These are phyloP conservation scores for Biston betularia DNA, from an alignment of 2,888 invertebrate species.

Conservation along the genomic window DNA sequence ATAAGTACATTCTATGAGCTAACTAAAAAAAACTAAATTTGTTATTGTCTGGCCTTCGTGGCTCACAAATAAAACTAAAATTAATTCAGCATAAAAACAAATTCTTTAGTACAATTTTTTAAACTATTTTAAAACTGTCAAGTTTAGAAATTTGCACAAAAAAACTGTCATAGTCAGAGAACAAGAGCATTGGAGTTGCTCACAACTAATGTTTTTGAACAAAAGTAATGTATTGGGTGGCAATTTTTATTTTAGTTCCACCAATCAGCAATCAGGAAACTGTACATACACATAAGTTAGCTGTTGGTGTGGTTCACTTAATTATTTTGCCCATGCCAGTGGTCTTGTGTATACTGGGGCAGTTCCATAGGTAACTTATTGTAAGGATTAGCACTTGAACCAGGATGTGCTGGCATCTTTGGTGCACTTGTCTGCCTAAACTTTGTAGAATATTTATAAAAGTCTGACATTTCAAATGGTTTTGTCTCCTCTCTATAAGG, in stretches of 20 bases:
- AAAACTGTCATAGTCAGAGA: neutral
- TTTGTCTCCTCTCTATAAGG: slow-evolving; percentile 97
- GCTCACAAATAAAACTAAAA: slow-evolving; percentile 22
- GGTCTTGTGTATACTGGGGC: slow-evolving; percentile 75
- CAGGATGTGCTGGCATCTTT: slow-evolving; percentile 60
- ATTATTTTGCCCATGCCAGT: slow-evolving; percentile 74
- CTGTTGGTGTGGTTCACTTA: slow-evolving; percentile 41
- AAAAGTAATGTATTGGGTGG: too few species aligned
- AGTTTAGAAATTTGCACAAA: neutral
- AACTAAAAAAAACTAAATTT: slow-evolving; percentile 29
- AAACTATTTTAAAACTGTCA: neutral
- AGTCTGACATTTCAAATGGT: slow-evolving; percentile 99
- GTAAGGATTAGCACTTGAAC: slow-evolving; percentile 60
- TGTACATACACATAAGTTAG: neutral
- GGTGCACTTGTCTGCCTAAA: slow-evolving; percentile 88
- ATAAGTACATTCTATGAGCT: slow-evolving; percentile 64
- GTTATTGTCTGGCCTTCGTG: slow-evolving; percentile 17
- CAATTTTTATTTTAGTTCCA: too few species aligned
- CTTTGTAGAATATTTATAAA: slow-evolving; percentile 98
- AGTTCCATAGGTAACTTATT: slow-evolving; percentile 79
- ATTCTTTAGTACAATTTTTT: neutral
- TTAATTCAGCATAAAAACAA: slow-evolving; percentile 8
- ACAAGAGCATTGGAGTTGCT: too few species aligned
- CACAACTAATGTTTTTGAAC: too few species aligned
- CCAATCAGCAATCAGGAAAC: too few species aligned